Base-by-base conservation (phyloP, 2,797 vertebrate species). In the Pachyuromys duprasi region DNA sequence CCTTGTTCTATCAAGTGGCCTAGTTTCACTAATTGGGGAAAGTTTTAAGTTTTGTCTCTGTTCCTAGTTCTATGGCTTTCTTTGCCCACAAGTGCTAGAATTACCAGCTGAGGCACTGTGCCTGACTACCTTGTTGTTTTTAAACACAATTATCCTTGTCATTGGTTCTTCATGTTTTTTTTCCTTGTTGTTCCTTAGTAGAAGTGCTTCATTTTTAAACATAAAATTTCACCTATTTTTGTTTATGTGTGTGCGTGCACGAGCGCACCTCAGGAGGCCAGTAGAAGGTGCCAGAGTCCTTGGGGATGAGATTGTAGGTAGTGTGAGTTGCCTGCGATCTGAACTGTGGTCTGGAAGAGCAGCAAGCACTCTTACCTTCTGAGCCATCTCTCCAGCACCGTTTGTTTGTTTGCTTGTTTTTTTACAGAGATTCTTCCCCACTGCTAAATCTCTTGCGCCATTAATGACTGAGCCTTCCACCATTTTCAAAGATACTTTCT, bases 11-110 rank as follows among this genome's bases (percentile, higher is more conserved):
- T 79, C 42, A 94, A 76, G 45, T 75, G 17, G 8, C 67, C 90
- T 93, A 42, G 89, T 93, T 95, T 92, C 95, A 65, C 67, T 93
- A n/a, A 83, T 95, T 62, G 88, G 93, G 72, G 82, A 93, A 82
- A 53, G 8, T 94, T 18, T 92, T 83, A 63, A 93, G 60, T 55
- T 31, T 49, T 78, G 65, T 24, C 86, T 74, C 8, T 93, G 8
- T 90, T 94, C 42, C 11, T 75, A 65, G 18, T 80, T 93, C 45
- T 79, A 53, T 88, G n/a, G 20, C 20, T 93, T 82, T 91, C 28
- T 81, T 90, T 96, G 65, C 39, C 9, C 13, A 6, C 83, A 72
- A 78, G 63, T 69, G 63, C 82, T 49, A n/a, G 31, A 53, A 53
- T 53, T 49, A 8, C 11, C 33, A 17, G 62, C 13, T 65, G 42